Evolutionary conservation across 2,888 invertebrate genomes (phyloP), one percentile per base, ranked within the genome.

Genomic region (Eubasilissa splendida): DNA sequence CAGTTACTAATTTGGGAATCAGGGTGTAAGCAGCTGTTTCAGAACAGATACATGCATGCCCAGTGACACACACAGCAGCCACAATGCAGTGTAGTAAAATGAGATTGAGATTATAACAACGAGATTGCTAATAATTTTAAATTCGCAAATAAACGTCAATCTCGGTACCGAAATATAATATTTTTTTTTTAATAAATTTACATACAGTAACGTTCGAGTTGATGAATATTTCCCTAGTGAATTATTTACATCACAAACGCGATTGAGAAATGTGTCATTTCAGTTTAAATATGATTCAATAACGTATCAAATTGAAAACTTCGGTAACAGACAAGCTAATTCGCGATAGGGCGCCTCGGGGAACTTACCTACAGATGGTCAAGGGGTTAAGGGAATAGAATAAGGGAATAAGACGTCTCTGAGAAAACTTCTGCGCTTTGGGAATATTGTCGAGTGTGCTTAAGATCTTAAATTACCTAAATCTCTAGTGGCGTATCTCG

Each of bases 291-390:
- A 65, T 65, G 31, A 65, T 65, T 65, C 33, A 65, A 65, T 65
- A 65, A 65, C 10, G 31, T 65, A 65, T 65, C 12, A 56, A 73
- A 58, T 73, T 73, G 71, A 71, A 71, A 33, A 7, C 33, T 71
- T 54, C 31, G n/a, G 42, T 14, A 33, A n/a, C 54, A 56, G 71
- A 54, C 10, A 42, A 33, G 56, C 11, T 31, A 58, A 11, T n/a
- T 33, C 56, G 71, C 22, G 42, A 73, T 56, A 56, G 31, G 56
- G 31, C 31, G 71, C 71, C 71, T 52, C 54, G 31, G 71, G 71
- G 71, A 22, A 9, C 12, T 53, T n/a, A 22, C 31, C 70, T 14
- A 31, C 22, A 70, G 53, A 22, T 10, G 50, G 12, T 3, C 56
- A 31, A 11, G 9, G 12, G 31, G 4, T 2, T 5, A 11, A 31